These are phyloP conservation scores for Leguminivora glycinivorella DNA, from an alignment of 1,140 invertebrate species.

Conservation along the genomic window DNA sequence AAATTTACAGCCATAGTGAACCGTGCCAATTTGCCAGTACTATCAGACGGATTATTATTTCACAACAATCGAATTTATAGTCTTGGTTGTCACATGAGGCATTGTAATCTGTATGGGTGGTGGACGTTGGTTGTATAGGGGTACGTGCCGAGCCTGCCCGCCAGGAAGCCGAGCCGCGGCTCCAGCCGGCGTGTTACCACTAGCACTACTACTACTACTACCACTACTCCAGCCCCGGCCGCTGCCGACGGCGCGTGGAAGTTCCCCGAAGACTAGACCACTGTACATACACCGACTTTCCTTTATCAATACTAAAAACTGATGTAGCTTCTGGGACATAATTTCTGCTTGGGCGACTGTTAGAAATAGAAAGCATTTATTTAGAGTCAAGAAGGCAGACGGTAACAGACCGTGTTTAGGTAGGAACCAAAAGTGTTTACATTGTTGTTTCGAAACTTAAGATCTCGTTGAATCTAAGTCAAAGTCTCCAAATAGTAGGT, in stretches of 20 bases:
- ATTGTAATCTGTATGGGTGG: slow-evolving; percentile 31
- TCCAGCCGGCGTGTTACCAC: slow-evolving; percentile 2
- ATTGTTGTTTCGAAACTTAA: background rate
- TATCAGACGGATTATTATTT: too few relatives aligned
- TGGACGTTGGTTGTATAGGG: slow-evolving; percentile 40
- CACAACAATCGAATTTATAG: too few relatives aligned
- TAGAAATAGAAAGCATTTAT: background rate
- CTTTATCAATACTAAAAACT: background rate
- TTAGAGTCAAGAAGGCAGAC: background rate
- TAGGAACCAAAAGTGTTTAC: too few relatives aligned
- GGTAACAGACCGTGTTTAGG: too few relatives aligned
- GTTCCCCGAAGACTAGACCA: slow-evolving; percentile 44
- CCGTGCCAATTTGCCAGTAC: too few relatives aligned
- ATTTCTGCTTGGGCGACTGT: background rate
- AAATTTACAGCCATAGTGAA: too few relatives aligned
- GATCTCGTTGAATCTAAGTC: background rate
- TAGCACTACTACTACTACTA: slow-evolving; percentile 19
- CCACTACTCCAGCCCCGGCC: background rate
- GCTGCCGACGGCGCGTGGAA: slow-evolving; percentile 33
- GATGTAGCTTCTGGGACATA: background rate
- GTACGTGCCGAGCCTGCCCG: slow-evolving; percentile 29
- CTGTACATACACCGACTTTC: slow-evolving; percentile 24
- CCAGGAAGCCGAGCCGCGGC: background rate
- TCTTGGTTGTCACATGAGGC: too few relatives aligned
- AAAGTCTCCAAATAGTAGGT: background rate